Evolutionary conservation across 2,113 vertebrate species (phyloP).

Genomic region (Athene noctua): DNA sequence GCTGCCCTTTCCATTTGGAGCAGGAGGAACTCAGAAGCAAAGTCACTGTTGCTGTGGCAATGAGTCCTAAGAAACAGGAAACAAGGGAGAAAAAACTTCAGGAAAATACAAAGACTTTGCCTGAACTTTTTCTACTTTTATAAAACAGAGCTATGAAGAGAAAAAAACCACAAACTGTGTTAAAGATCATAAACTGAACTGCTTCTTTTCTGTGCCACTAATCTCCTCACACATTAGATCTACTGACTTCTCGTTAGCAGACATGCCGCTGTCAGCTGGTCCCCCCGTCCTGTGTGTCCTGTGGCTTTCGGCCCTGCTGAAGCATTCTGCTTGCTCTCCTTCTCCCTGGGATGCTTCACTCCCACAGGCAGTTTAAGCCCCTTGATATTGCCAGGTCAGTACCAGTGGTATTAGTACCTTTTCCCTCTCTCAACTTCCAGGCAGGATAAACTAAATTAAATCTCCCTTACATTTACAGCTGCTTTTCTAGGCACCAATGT

Average conservation of each 20-base stretch:
- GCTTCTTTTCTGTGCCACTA: neutral
- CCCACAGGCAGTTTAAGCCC: neutral
- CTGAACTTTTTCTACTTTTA: neutral
- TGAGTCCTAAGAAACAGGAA: neutral
- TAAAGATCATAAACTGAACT: neutral
- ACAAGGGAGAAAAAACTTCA: neutral
- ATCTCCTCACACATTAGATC: neutral
- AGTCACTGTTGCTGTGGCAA: neutral
- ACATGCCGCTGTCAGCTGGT: neutral
- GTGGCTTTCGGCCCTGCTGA: neutral
- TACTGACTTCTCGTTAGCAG: neutral
- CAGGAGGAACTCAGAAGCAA: neutral
- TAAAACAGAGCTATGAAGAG: neutral
- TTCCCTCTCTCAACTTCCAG: neutral
- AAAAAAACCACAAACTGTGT: neutral
- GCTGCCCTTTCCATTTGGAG: neutral
- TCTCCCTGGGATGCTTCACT: neutral
- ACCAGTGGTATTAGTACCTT: accelerated
- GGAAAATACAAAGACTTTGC: neutral
- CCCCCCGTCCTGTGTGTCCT: neutral
- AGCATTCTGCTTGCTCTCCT: neutral
- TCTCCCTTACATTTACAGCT: neutral
- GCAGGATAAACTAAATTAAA: neutral
- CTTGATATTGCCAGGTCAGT: accelerated
- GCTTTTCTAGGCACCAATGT: neutral